Conservation (phyloP, 1,140 invertebrate genomes). For the Bombus terrestris region DNA sequence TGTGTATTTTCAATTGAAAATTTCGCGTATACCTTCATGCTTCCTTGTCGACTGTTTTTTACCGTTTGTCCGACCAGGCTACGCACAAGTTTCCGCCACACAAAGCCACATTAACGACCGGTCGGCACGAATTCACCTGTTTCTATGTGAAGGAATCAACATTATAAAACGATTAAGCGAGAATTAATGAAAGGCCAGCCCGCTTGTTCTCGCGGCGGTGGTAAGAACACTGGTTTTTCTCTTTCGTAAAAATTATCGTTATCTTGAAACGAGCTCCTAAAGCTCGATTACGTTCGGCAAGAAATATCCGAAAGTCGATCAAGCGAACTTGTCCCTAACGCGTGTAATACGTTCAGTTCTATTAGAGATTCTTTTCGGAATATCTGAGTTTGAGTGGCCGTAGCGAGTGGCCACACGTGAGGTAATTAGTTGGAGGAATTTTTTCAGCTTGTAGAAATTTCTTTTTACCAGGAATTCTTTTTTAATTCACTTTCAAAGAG, state of each 20-base stretch:
- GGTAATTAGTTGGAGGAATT: background rate
- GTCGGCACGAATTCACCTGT: background rate
- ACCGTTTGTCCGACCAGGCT: slow-evolving; percentile 2
- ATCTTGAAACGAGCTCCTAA: background rate
- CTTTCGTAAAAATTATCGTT: slow-evolving; percentile 13
- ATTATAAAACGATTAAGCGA: slow-evolving; percentile 31
- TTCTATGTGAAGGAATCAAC: background rate
- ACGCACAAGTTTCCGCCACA: slow-evolving; percentile 34
- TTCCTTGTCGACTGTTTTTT: slow-evolving; percentile 25
- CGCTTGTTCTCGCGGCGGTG: background rate
- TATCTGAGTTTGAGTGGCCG: background rate
- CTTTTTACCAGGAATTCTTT: background rate
- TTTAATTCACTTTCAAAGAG: background rate
- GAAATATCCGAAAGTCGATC: too few species aligned
- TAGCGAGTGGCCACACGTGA: background rate
- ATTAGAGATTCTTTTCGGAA: background rate
- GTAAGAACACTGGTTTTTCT: background rate
- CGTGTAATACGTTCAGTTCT: too few species aligned
- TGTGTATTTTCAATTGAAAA: background rate
- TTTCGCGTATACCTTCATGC: background rate
- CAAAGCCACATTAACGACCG: background rate
- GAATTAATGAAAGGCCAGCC: background rate
- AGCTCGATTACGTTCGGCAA: too few species aligned
- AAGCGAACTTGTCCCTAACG: too few species aligned
- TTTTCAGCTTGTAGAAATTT: background rate